Conservation (phyloP, 2,113 vertebrate genomes). For the Macrotis lagotis region DNA sequence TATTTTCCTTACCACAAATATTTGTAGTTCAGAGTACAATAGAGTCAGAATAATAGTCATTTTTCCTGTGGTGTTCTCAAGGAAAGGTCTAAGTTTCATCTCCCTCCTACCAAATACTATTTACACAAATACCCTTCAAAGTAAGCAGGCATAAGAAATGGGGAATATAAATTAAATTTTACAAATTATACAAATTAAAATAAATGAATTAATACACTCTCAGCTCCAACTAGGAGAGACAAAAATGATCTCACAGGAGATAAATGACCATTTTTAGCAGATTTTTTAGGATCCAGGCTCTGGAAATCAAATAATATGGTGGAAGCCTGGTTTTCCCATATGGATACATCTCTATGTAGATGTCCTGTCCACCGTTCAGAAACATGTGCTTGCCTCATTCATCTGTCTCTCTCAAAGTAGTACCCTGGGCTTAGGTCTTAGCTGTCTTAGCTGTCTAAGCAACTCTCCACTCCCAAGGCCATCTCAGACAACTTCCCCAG, state of each 20-base stretch:
- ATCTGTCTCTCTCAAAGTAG: not conserved
- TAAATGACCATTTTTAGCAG: not conserved
- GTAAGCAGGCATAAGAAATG: not conserved
- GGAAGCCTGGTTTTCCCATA: not conserved
- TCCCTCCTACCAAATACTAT: not conserved
- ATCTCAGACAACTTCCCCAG: not conserved
- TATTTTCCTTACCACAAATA: not conserved
- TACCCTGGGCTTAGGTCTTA: not conserved
- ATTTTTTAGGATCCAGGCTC: not conserved
- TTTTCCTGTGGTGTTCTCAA: not conserved
- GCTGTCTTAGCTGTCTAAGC: not conserved
- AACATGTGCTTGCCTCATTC: not conserved
- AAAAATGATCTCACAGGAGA: not conserved
- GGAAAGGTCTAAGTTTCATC: not conserved
- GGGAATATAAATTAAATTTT: too few relatives aligned
- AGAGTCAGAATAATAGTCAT: not conserved
- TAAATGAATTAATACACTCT: not conserved
- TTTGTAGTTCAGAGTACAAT: not conserved
- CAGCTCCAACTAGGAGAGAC: not conserved
- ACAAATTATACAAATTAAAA: not conserved
- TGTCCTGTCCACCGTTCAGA: not conserved
- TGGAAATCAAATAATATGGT: not conserved
- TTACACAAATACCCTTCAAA: not conserved
- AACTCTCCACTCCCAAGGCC: not conserved
- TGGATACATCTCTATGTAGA: not conserved